A percentile compares a stretch with the other conserved stretches of the same genome.
Conservation (phyloP, 53 echinoderm and acorn worm species). For the Patiria pectinifera region DNA sequence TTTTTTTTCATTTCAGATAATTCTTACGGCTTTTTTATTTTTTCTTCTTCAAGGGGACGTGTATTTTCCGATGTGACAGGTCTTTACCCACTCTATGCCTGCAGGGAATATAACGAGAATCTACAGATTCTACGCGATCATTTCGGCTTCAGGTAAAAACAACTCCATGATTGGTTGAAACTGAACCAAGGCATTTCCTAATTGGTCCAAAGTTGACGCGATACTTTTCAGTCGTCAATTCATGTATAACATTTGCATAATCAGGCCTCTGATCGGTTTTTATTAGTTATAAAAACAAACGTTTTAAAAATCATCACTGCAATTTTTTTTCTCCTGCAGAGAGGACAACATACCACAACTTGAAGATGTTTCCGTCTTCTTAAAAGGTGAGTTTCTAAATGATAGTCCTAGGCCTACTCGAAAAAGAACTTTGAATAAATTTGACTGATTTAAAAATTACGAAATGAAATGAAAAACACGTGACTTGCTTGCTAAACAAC, state of each 20-base stretch:
- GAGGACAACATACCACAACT: conserved; percentile 92
- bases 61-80: conserved; percentile 82
- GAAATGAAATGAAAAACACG: too few species aligned
- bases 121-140: conserved; percentile 82
- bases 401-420: background rate
- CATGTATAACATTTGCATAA: background rate
- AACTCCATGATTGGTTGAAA: background rate
- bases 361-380: conserved; percentile 91
- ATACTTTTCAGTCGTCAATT: too few species aligned
- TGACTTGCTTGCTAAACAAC: too few species aligned
- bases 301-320: background rate
- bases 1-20: background rate
- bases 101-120: conserved; percentile 82
- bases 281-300: too few species aligned
- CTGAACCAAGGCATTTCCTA: background rate
- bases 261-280: too few species aligned
- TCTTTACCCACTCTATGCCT: conserved; percentile 82
- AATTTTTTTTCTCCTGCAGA: background rate
- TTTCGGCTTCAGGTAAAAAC: conserved; percentile 74
- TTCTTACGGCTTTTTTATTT: background rate
- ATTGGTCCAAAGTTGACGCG: background rate
- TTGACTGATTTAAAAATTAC: background rate
- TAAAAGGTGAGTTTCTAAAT: conserved; percentile 74
- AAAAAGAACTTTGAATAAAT: background rate
- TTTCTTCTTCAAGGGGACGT: conserved; percentile 44